A percentile compares a stretch with the other conserved stretches of the same genome.
Conservation (phyloP, 2,797 vertebrate genomes). For the Chelon auratus region DNA sequence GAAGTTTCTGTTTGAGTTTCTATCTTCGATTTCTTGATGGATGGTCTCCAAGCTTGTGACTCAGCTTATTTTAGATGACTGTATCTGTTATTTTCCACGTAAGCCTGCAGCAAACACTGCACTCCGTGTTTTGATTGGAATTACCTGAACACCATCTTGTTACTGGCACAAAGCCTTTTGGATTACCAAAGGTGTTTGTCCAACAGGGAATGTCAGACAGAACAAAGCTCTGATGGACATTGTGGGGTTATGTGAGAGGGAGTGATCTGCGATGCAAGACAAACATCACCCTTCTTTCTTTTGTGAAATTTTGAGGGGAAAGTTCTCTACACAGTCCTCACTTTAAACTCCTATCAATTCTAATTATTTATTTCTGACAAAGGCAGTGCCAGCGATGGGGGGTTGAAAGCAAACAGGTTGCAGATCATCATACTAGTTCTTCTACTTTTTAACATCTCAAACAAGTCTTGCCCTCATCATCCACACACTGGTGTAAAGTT, state of each 20-base stretch:
- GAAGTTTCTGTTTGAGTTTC: constrained; percentile 11
- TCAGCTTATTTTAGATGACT: constrained; percentile 38
- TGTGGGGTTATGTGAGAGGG: constrained; percentile 58
- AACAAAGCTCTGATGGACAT: constrained; percentile 60
- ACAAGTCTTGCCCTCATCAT: constrained; percentile 12
- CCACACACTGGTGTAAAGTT: constrained; percentile 63
- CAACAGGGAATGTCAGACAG: constrained; percentile 48
- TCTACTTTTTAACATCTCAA: constrained; percentile 29
- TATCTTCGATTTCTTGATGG: constrained; percentile 16
- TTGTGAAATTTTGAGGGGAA: constrained; percentile 52
- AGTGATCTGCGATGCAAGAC: constrained; percentile 66
- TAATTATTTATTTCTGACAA: background rate
- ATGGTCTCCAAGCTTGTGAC: constrained; percentile 42
- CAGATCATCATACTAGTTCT: constrained; percentile 4
- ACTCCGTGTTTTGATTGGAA: constrained; percentile 62
- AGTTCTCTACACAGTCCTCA: constrained; percentile 17
- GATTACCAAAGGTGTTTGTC: constrained; percentile 60
- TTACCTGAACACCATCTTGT: constrained; percentile 52
- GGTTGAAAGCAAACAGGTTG: constrained; percentile 25
- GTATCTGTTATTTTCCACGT: constrained; percentile 36
- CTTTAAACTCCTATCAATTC: constrained; percentile 22
- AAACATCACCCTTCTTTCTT: constrained; percentile 68
- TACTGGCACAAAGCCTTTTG: constrained; percentile 42
- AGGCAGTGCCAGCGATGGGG: background rate
- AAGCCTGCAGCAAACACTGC: constrained; percentile 14